phyloP scores from a whole-genome alignment of 2,797 vertebrate genomes.

The Acrossocheilus fasciatus region DNA sequence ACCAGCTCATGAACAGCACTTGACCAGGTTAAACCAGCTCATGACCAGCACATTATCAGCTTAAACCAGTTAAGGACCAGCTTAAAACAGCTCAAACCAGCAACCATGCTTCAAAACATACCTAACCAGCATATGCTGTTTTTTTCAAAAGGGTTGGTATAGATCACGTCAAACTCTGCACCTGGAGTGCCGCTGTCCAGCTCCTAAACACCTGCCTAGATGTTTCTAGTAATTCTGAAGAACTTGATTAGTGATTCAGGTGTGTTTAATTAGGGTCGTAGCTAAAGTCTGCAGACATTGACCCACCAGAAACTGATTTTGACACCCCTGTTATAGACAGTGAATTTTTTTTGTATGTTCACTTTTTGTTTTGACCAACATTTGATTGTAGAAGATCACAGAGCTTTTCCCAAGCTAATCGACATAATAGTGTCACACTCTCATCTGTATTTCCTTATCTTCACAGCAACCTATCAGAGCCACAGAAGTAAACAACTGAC shows the following conservation, averaged over 20 bases:
- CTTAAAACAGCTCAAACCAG: no score
- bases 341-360: background rate
- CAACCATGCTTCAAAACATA: no score
- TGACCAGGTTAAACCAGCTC: no score
- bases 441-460: background rate
- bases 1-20: no score
- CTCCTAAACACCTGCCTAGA: background rate
- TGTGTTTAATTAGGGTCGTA: background rate
- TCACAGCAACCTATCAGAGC: background rate
- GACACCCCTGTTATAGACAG: background rate
- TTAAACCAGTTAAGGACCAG: no score
- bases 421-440: background rate
- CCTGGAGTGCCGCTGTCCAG: background rate
- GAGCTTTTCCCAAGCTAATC: background rate
- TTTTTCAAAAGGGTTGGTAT: background rate
- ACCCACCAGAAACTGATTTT: background rate
- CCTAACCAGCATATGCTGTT: no score
- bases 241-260: background rate
- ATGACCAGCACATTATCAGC: no score
- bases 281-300: background rate
- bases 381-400: background rate
- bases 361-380: background rate
- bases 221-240: background rate
- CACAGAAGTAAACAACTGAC: constrained; percentile 13
- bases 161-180: background rate